Base-by-base conservation (phyloP, 2,113 vertebrate species). In the Microcebus tavaratra region DNA sequence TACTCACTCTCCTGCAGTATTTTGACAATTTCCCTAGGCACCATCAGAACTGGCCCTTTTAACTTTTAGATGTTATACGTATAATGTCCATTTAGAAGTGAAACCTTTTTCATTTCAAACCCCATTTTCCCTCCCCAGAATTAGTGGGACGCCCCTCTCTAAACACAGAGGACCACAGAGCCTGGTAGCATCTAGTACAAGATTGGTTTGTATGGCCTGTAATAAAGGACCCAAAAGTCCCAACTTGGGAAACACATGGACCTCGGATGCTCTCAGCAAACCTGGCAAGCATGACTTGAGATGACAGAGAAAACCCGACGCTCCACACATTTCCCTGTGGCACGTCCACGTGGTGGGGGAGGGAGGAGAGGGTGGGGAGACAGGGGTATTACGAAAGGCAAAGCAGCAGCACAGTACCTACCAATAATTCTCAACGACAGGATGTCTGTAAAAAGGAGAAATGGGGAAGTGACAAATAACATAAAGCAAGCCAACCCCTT, bases 371-470 rank as follows among this genome's bases (percentile, higher is more conserved):
- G 0, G 10, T 1, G 15, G 11, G 14, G 36, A 27, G 59, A 53
- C 45, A 36, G 5, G 8, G 17, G 2, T 6, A 7, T 12, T 39
- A 2, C 0, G 31, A 36, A 27, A 8, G 5, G n/a, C 39, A n/a
- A 27, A 42, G 67, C 12, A 2, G 78, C 55, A 1, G 21, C 42
- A 14, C 0, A 3, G 2, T 0, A 9, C 67, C 34, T 34, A 3
- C 27, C 76, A 15, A 12, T 0, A 1, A 57, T 20, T 13, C 53
- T 39, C 85, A 10, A 21, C 0, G 2, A 6, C 6, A 14, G 1
- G 20, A 70, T 8, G 27, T 0, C 59, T 55, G 12, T 23, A 8
- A 11, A 25, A 42, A 31, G 25, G 11, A 50, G 23, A 48, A 5
- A 2, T 20, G 42, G 31, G 18, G 59, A 29, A 34, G 55, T 0